Conservation (phyloP, 2,888 invertebrate genomes). For the Phasia obesa region DNA sequence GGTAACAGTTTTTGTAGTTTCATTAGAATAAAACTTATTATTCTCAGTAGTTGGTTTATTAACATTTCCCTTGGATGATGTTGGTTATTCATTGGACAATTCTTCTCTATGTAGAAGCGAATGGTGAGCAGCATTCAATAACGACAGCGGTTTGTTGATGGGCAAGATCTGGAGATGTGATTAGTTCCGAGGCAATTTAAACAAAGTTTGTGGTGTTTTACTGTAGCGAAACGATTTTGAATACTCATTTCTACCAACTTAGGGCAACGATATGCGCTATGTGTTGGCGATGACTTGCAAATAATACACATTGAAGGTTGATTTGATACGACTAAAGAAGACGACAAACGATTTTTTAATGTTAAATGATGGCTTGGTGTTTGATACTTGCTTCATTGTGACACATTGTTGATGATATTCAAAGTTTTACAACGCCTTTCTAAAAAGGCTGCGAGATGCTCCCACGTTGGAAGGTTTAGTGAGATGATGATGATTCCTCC, state of each 20-base stretch:
- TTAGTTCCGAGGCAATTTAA: constrained; percentile 24
- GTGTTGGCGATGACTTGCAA: constrained; percentile 14
- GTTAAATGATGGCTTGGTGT: background rate
- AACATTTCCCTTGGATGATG: too few species aligned
- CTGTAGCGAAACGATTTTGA: background rate
- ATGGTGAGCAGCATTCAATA: background rate
- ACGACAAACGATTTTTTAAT: constrained; percentile 8
- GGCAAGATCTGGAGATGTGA: constrained; percentile 5
- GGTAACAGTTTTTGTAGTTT: background rate
- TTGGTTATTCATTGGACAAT: background rate
- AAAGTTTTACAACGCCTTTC: constrained; percentile 50
- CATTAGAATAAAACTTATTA: background rate
- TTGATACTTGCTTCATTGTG: background rate
- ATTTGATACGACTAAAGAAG: constrained; percentile 7
- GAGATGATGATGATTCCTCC: constrained; percentile 41
- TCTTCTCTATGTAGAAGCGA: constrained; percentile 5
- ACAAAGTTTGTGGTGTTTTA: constrained; percentile 11
- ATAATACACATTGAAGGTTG: constrained; percentile 16
- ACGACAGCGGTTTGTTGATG: constrained; percentile 8
- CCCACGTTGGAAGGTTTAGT: constrained; percentile 41
- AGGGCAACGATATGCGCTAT: constrained; percentile 37
- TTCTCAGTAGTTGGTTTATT: background rate
- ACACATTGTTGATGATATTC: background rate
- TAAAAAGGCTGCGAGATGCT: constrained; percentile 45
- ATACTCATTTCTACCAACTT: constrained; percentile 29